Conservation (phyloP, 2,888 invertebrate species). For the Hetaerina titia region DNA sequence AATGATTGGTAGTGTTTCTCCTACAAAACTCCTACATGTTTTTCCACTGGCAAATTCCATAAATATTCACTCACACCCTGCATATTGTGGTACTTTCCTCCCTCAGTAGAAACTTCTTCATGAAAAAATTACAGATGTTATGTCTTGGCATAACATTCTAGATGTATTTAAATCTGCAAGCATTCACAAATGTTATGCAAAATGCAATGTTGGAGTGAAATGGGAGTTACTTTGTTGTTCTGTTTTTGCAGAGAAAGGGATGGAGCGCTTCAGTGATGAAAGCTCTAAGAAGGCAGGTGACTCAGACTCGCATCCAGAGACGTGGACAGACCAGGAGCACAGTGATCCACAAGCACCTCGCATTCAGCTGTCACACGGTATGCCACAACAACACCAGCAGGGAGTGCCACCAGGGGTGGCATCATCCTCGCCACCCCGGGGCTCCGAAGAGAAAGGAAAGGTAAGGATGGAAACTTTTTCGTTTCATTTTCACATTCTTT, state of each 20-base stretch:
- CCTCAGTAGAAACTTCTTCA: too few relatives aligned
- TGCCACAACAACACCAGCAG: conserved; percentile 17
- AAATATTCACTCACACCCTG: too few relatives aligned
- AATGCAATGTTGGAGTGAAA: background rate
- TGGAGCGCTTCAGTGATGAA: conserved; percentile 80
- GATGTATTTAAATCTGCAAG: background rate
- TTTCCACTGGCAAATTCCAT: too few relatives aligned
- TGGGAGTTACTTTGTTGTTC: background rate
- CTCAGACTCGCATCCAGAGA: conserved; percentile 80
- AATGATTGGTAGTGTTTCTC: too few relatives aligned
- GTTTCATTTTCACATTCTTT: background rate
- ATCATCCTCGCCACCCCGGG: conserved; percentile 73
- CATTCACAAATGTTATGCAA: background rate
- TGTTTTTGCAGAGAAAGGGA: conserved; percentile 76
- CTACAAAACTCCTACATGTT: too few relatives aligned
- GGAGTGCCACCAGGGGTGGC: conserved; percentile 69
- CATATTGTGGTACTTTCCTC: too few relatives aligned
- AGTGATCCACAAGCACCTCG: conserved; percentile 80
- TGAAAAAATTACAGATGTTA: too few relatives aligned
- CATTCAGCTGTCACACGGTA: conserved; percentile 48
- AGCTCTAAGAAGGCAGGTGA: conserved; percentile 79
- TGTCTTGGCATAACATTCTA: too few relatives aligned
- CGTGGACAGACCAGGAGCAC: conserved; percentile 85
- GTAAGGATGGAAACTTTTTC: conserved; percentile 68
- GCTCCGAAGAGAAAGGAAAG: conserved; percentile 73